Base-by-base conservation (phyloP, 1,140 invertebrate genomes). In the Ostrea edulis region DNA sequence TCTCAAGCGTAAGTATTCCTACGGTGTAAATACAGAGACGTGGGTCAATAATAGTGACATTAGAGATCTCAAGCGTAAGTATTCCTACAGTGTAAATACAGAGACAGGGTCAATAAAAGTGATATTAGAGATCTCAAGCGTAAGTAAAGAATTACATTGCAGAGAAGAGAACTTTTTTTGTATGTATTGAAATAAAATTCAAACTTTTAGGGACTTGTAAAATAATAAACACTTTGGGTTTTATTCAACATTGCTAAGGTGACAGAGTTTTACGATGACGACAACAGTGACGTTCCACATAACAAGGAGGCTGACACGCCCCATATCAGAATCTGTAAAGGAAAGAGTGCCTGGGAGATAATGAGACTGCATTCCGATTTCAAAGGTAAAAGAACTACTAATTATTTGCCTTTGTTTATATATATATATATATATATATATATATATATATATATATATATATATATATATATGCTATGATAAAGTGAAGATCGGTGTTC, bases 311-410 rank as follows among this genome's bases (percentile, higher is more conserved):
- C 89, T 9, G 20, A 68, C 0, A 89, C 86, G 12, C 81, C 84
- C 17, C 89, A 89, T 7, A 89, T 87, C 20, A 85, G 22, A 11
- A 44, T n/a, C 35, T 89, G 89, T 71, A 22, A 86, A 11, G 51
- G 51, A 2, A 82, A 51, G 51, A 89, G 89, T 86, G 86, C 86
- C 2, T 89, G 89, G 89, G 84, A 89, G 54, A 84, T 89, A 20
- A 89, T 89, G 89, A 17, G 89, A 20, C 51, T 44, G 53, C 89
- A 89, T 77, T 29, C 84, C 17, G 89, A 89, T 71, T 89, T 89
- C 44, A 89, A 86, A 85, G 81, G 86, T 87, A 12, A 87, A 2
- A 2, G 35, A 44, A 44, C 1, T 44, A 44, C 35, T 1, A 44
- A 44, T 71, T 62, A 20, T 62, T 20, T 8, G 55, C 55, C 5